Conservation (phyloP, 37 sponge, comb jelly and placozoan genomes). For the Amphimedon queenslandica region DNA sequence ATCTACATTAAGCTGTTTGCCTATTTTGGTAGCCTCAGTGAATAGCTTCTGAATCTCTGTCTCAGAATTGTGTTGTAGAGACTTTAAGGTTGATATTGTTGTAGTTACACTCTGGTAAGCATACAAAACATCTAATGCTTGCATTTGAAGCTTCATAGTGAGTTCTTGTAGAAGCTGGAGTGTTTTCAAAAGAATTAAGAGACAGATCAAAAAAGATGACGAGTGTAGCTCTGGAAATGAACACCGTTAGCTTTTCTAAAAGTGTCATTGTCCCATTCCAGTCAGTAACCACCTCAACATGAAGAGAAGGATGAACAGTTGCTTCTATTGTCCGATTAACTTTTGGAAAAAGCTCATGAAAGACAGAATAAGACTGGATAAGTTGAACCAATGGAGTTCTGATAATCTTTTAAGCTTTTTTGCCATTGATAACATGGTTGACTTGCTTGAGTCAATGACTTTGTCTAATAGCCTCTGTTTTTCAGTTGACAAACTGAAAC, state of each 20-base stretch:
- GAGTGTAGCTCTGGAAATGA: constrained; percentile 40
- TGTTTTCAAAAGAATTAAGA: too few species aligned
- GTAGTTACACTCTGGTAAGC: not conserved
- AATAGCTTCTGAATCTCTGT: constrained; percentile 12
- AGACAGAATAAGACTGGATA: constrained; percentile 38
- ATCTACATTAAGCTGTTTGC: constrained; percentile 12
- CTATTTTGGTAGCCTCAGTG: not conserved
- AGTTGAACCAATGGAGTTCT: constrained; percentile 44
- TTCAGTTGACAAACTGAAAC: constrained; percentile 45
- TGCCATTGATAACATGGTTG: too few species aligned
- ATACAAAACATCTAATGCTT: constrained; percentile 10
- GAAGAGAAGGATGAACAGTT: too few species aligned
- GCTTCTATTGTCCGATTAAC: too few species aligned
- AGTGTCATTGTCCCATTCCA: constrained; percentile 64
- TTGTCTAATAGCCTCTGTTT: constrained; percentile 30
- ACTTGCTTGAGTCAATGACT: not conserved
- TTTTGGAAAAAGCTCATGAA: too few species aligned
- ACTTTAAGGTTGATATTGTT: not conserved
- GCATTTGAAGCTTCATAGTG: constrained; percentile 8
- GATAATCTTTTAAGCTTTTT: constrained; percentile 54
- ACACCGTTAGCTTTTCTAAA: constrained; percentile 55
- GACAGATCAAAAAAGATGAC: too few species aligned
- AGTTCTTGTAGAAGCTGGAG: too few species aligned
- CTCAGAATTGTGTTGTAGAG: not conserved
- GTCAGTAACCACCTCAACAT: too few species aligned